Evolutionary conservation across 2,113 vertebrate species (phyloP), one percentile per base, ranked within the genome.

Genomic region (Girardinichthys multiradiatus): DNA sequence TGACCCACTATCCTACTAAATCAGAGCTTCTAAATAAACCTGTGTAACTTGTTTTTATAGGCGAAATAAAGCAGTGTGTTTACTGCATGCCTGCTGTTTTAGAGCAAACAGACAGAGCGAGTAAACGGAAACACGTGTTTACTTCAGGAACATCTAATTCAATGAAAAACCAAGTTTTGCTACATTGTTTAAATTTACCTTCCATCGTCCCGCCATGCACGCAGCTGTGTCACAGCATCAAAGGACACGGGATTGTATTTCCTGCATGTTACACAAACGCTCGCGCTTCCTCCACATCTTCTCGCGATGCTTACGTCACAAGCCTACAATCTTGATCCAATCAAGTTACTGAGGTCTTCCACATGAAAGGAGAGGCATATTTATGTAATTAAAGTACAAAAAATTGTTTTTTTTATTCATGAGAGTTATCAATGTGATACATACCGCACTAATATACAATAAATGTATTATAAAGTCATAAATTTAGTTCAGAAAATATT

Each of bases 131-230:
- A 45, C 33, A 30, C 28, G 9, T n/a, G 24, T 26, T 0, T 14
- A n/a, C 27, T 29, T 0, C 2, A 45, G 10, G 58, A 57, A 4
- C 0, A 15, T 31, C 0, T 1, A 24, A 27, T 19, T 42, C 7
- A n/a, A 11, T 1, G 2, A 30, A 14, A 42, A n/a, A 54, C 1
- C 1, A 19, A 1, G 39, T 0, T 1, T 2, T 11, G 31, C 12
- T 24, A 9, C 2, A 58, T 1, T 21, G 4, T 54, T 14, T 64
- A 12, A 62, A 19, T 28, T 88, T 93, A 94, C 94, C 94, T 95
- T 95, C 68, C 94, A 72, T n/a, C 57, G 91, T 76, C 88, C 90
- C 84, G 93, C 94, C 94, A 95, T 95, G 28, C 74, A 61, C 19
- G 17, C 30, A 3, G 54, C 24, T 76, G 14, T 72, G 64, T 78